Evolutionary conservation across 2,888 invertebrate species (phyloP).

Genomic region (Siphlonurus alternatus): DNA sequence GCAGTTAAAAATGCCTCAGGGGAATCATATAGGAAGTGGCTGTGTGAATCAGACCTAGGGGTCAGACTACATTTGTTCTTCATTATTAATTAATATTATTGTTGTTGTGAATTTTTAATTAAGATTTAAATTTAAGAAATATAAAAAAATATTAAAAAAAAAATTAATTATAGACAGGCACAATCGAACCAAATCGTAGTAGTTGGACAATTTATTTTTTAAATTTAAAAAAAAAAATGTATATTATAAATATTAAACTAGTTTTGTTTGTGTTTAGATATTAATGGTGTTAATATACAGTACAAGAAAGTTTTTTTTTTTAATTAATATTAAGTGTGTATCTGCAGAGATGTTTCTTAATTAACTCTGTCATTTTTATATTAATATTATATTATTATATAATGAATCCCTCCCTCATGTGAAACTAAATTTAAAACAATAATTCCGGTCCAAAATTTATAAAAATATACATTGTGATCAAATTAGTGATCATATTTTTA

Average conservation of each 20-base stretch:
- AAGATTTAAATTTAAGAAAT: neutral
- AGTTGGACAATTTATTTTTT: neutral
- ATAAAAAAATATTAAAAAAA: neutral
- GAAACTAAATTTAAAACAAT: neutral
- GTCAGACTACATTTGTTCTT: neutral
- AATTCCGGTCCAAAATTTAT: slow-evolving; percentile 1
- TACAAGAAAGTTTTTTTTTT: neutral
- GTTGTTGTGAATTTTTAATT: neutral
- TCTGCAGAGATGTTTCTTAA: neutral
- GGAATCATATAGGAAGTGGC: neutral
- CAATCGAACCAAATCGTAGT: neutral
- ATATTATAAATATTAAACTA: neutral
- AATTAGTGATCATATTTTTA: neutral
- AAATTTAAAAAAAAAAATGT: neutral
- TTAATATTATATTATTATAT: neutral
- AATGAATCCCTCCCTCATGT: neutral
- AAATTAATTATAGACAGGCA: neutral
- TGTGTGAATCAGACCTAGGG: neutral
- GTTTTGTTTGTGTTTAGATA: neutral
- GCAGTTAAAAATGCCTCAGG: neutral
- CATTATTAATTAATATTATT: too few species aligned
- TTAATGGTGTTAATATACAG: neutral
- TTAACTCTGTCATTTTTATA: neutral
- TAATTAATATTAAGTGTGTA: neutral
- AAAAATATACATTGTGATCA: neutral